phyloP scores from a whole-genome alignment of 2,797 vertebrate genomes.

The Pelochelys cantorii region DNA sequence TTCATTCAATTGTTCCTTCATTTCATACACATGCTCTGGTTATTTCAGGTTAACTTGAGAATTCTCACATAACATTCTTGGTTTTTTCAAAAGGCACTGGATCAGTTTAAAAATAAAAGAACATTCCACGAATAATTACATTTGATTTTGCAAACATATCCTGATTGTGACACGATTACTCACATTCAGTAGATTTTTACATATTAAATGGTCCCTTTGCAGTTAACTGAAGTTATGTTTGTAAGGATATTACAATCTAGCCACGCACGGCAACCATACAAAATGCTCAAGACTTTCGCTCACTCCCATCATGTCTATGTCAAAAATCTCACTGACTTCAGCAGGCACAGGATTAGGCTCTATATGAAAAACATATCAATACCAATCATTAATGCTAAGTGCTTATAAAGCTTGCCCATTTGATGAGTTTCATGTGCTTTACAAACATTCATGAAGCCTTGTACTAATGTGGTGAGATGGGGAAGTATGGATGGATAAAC shows the following conservation, averaged over 20 bases:
- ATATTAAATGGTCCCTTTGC: neutral
- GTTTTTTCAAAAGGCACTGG: neutral
- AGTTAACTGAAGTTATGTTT: neutral
- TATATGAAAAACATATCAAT: neutral
- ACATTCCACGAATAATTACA: neutral
- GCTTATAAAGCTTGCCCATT: neutral
- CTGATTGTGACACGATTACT: neutral
- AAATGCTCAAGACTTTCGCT: neutral
- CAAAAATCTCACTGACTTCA: neutral
- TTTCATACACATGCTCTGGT: neutral
- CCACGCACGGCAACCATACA: neutral
- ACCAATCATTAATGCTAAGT: neutral
- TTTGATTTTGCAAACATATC: neutral
- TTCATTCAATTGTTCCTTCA: neutral
- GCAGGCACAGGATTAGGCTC: neutral
- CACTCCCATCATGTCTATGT: neutral
- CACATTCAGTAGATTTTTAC: neutral
- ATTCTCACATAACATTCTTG: neutral
- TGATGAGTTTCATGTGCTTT: neutral
- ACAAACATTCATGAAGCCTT: neutral
- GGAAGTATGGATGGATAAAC: neutral
- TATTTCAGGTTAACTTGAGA: neutral
- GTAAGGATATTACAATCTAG: neutral
- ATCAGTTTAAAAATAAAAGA: neutral
- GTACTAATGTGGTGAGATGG: neutral